phyloP scores from a whole-genome alignment of 2,113 vertebrate species.

The Drymodes brunneopygia region DNA sequence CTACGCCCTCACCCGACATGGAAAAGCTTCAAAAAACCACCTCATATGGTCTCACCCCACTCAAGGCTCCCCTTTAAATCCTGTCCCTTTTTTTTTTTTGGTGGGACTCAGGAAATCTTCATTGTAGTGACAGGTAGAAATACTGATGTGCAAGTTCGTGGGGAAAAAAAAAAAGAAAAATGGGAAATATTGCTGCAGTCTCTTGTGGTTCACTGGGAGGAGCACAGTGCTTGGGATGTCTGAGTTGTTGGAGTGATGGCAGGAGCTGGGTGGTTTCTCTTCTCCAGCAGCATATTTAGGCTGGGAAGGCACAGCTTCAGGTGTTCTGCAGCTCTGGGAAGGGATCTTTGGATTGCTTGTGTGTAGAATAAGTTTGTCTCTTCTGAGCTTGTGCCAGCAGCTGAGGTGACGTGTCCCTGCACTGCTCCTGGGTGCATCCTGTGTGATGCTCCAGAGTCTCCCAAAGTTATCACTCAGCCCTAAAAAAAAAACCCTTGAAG shows the following conservation, averaged over 20 bases:
- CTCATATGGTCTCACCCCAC: background rate
- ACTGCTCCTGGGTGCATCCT: background rate
- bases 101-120: background rate
- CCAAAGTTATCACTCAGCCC: background rate
- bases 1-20: background rate
- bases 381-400: background rate
- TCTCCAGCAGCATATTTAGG: background rate
- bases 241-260: background rate
- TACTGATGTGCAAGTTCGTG: accelerated
- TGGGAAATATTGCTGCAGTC: background rate
- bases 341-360: accelerated
- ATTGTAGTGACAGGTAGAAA: background rate
- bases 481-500: background rate
- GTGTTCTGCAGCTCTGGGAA: background rate
- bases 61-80: background rate
- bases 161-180: background rate
- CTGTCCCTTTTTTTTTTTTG: background rate
- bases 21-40: background rate
- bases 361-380: background rate
- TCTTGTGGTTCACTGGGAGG: background rate
- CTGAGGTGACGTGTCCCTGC: accelerated
- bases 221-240: background rate
- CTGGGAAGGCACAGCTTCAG: background rate
- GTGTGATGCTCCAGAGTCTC: background rate
- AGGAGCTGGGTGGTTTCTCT: background rate